These are phyloP conservation scores for Nomada goodeniana DNA, from an alignment of 2,888 invertebrate genomes.

Conservation along the genomic window DNA sequence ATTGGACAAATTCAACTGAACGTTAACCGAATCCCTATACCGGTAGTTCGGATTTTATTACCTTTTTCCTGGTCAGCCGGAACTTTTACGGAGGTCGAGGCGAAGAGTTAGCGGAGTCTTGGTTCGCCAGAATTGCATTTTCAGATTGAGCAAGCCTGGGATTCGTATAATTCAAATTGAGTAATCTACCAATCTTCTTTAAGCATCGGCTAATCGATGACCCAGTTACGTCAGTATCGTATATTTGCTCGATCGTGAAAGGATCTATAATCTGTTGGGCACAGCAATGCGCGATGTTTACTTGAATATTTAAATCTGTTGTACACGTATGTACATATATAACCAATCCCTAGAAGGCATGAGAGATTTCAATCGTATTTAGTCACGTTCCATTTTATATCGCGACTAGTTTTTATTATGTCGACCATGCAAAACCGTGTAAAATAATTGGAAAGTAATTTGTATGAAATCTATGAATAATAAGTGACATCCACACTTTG, in stretches of 20 bases:
- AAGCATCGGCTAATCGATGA: slow-evolving; percentile 54
- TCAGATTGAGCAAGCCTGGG: slow-evolving; percentile 35
- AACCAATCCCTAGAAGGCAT: background rate
- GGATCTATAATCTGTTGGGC: slow-evolving; percentile 11
- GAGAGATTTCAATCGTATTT: too few relatives aligned
- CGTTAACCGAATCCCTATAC: background rate
- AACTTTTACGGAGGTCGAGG: background rate
- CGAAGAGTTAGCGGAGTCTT: slow-evolving; percentile 10
- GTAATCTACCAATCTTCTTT: slow-evolving; percentile 51
- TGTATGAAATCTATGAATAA: background rate
- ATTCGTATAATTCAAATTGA: slow-evolving; percentile 57
- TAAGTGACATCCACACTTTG: slow-evolving; percentile 8
- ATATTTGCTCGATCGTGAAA: slow-evolving; percentile 28
- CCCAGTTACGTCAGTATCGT: slow-evolving; percentile 49
- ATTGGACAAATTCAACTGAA: background rate
- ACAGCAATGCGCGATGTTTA: background rate
- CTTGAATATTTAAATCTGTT: background rate
- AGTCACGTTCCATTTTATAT: too few relatives aligned
- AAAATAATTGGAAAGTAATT: background rate
- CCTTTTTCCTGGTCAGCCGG: background rate
- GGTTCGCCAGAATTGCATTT: slow-evolving; percentile 21
- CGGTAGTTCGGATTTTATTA: background rate
- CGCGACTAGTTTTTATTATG: too few relatives aligned
- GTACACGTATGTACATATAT: too few relatives aligned
- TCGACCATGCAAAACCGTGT: too few relatives aligned